These are phyloP conservation scores for Dyspetes luteomarginatus DNA, from an alignment of 2,888 invertebrate genomes.

Conservation along the genomic window DNA sequence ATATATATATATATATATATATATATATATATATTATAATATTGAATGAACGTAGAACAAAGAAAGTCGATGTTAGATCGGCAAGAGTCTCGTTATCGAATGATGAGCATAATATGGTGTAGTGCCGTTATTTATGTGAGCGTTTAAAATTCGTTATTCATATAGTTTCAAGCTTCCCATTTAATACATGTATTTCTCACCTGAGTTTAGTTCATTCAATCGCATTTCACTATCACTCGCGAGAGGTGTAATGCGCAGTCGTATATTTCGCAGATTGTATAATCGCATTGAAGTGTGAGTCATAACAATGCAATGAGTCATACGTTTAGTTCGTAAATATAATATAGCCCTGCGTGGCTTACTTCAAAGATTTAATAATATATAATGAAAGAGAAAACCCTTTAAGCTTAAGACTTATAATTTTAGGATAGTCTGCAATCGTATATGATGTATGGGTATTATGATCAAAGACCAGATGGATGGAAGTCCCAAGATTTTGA, in stretches of 20 bases:
- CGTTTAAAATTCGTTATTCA: constrained; percentile 23
- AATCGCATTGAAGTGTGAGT: constrained; percentile 36
- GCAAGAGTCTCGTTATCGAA: constrained; percentile 45
- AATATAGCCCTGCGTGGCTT: constrained; percentile 35
- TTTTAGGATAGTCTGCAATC: constrained; percentile 45
- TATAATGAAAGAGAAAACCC: constrained; percentile 25
- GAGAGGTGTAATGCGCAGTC: not conserved
- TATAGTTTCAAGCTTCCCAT: constrained; percentile 47
- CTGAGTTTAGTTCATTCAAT: constrained; percentile 21
- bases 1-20: constrained; percentile 53
- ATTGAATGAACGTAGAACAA: constrained; percentile 18
- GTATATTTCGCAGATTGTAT: constrained; percentile 21
- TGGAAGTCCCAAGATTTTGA: not conserved
- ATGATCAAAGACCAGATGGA: not conserved
- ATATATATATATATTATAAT: constrained; percentile 26
- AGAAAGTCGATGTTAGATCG: constrained; percentile 49
- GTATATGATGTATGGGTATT: constrained; percentile 25
- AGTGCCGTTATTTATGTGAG: constrained; percentile 16
- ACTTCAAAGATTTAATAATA: constrained; percentile 63
- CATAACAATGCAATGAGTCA: constrained; percentile 62
- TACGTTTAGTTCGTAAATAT: constrained; percentile 57
- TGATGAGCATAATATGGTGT: constrained; percentile 36
- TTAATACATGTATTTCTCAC: constrained; percentile 36
- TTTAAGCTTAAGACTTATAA: constrained; percentile 41
- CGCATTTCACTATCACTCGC: not conserved